These are phyloP conservation scores for Copidosoma floridanum DNA, from an alignment of 1,140 invertebrate species.

Conservation along the genomic window DNA sequence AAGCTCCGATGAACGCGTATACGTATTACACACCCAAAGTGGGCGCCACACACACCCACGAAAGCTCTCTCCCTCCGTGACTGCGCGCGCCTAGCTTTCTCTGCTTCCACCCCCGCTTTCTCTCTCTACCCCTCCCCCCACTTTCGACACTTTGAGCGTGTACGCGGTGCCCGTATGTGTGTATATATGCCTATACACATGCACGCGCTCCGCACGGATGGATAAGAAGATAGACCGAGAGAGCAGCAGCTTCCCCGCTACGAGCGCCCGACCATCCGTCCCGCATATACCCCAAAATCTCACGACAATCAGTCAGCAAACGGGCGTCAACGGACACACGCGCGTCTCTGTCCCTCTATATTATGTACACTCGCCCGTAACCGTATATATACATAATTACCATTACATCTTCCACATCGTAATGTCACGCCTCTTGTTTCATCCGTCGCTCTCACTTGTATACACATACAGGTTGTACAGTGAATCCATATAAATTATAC, in stretches of 20 bases:
- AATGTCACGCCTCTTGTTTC: no score
- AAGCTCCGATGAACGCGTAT: no score
- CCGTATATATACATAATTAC: background rate
- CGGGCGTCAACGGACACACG: conserved; percentile 45
- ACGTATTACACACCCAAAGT: no score
- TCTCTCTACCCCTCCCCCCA: conserved; percentile 1
- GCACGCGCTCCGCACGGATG: no score
- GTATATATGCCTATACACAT: no score
- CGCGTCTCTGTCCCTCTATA: conserved; percentile 30
- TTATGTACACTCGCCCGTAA: background rate
- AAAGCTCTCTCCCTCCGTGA: background rate
- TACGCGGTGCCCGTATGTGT: conserved; percentile 14
- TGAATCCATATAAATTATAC: no score
- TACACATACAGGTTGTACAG: no score
- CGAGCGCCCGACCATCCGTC: no score
- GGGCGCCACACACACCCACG: no score
- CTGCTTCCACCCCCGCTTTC: conserved; percentile 22
- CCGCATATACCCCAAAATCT: conserved; percentile 46
- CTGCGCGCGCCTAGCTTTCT: background rate
- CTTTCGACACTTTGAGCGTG: conserved; percentile 1
- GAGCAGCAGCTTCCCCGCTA: conserved; percentile 7
- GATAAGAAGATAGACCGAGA: no score
- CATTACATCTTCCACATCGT: no score
- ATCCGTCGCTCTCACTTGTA: no score
- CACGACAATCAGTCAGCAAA: conserved; percentile 48